phyloP scores from a whole-genome alignment of 1,140 invertebrate species.

The Neodiprion virginianus region DNA sequence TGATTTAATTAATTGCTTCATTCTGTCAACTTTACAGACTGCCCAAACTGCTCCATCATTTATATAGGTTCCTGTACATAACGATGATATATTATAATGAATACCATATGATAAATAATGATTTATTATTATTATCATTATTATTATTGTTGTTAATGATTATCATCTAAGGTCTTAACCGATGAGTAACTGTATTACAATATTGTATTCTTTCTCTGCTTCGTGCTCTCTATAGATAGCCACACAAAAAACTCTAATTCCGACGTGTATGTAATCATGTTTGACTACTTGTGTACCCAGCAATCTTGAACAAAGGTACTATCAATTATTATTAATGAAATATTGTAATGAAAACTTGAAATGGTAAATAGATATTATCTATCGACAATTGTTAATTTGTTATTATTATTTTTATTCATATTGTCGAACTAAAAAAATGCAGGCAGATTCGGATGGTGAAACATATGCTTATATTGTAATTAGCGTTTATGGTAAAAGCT shows the following conservation, averaged over 20 bases:
- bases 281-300: conserved; percentile 20
- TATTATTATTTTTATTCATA: neutral
- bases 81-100: conserved; percentile 22
- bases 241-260: conserved; percentile 27
- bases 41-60: conserved; percentile 38
- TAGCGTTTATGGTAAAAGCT: no score
- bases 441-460: no score
- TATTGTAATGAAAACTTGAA: neutral
- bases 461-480: no score
- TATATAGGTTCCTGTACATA: conserved; percentile 48
- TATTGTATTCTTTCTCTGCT: conserved; percentile 36
- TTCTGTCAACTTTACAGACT: conserved; percentile 45
- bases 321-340: conserved; percentile 7
- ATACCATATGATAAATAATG: conserved; percentile 37
- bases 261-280: conserved; percentile 32
- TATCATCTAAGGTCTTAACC: conserved; percentile 28
- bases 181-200: conserved; percentile 31
- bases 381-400: neutral
- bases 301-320: conserved; percentile 17
- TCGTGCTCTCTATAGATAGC: conserved; percentile 30
- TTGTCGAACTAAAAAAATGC: neutral
- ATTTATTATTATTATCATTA: neutral
- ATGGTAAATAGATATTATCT: neutral
- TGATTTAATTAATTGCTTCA: conserved; percentile 45
- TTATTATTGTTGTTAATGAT: conserved; percentile 30